phyloP scores from a whole-genome alignment of 2,113 vertebrate genomes.

The Corvus moneduloides region DNA sequence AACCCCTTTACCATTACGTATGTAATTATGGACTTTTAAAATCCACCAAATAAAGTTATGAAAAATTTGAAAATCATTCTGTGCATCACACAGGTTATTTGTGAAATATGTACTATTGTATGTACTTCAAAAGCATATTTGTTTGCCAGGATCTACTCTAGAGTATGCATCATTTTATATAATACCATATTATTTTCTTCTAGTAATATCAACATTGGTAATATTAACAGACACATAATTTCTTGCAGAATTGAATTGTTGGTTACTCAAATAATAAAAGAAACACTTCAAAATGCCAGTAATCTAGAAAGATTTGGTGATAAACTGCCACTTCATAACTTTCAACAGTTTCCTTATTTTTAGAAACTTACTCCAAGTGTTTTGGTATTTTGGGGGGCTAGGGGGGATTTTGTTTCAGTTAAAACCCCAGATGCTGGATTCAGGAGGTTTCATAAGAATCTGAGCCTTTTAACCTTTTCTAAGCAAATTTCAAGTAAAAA shows the following conservation, averaged over 20 bases:
- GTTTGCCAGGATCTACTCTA: neutral
- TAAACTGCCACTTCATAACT: neutral
- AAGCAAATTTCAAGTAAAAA: neutral
- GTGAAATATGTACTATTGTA: neutral
- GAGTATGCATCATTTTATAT: neutral
- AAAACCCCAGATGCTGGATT: neutral
- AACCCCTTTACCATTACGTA: neutral
- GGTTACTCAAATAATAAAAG: neutral
- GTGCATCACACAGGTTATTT: accelerated
- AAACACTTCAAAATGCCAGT: neutral
- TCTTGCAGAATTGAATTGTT: neutral
- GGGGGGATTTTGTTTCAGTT: neutral
- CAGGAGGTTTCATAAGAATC: neutral
- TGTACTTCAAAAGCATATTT: neutral
- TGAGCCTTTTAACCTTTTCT: neutral
- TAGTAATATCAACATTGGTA: neutral
- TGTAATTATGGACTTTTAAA: accelerated
- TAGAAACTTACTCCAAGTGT: neutral
- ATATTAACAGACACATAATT: neutral
- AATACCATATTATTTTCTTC: neutral
- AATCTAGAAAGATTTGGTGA: neutral
- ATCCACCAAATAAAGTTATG: neutral
- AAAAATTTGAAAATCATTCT: neutral
- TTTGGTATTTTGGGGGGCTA: neutral
- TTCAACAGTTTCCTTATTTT: neutral